phyloP scores from a whole-genome alignment of 2,113 vertebrate species.

The Cyphomyrus plagiostoma region DNA sequence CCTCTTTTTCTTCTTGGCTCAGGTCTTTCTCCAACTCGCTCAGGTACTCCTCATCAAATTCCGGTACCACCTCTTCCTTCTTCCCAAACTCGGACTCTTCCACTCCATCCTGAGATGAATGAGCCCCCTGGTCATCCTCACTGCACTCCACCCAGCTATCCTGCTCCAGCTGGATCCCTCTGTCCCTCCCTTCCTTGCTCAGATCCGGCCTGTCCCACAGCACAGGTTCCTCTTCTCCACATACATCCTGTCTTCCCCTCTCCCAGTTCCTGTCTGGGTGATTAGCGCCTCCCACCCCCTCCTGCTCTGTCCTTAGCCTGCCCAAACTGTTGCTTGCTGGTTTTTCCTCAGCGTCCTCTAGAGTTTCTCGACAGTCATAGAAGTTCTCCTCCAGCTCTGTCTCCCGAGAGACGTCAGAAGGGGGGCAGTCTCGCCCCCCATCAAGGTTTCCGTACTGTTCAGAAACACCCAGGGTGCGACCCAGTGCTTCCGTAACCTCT shows the following conservation, averaged over 20 bases:
- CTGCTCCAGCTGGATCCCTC: slow-evolving; percentile 14
- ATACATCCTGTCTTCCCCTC: slow-evolving; percentile 15
- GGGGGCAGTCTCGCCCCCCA: not conserved
- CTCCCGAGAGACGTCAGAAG: not conserved
- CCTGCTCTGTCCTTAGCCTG: not conserved
- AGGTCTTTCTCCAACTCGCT: slow-evolving; percentile 41
- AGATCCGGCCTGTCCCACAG: not conserved
- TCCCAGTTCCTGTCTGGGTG: not conserved
- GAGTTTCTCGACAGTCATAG: slow-evolving; percentile 42
- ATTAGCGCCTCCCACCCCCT: not conserved
- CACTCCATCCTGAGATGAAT: not conserved
- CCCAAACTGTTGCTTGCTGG: not conserved
- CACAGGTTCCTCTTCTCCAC: not conserved
- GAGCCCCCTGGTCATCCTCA: slow-evolving; percentile 14
- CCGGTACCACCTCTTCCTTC: slow-evolving; percentile 14
- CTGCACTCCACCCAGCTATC: slow-evolving; percentile 10
- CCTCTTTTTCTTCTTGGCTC: slow-evolving; percentile 46
- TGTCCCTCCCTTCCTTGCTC: not conserved
- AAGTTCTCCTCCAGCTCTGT: slow-evolving; percentile 41
- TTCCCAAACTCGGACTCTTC: slow-evolving; percentile 39
- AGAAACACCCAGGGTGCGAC: not conserved
- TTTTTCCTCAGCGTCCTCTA: not conserved
- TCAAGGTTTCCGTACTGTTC: not conserved
- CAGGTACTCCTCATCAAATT: slow-evolving; percentile 44
- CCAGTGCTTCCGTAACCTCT: not conserved